Percentiles rank a stretch among this genome's conserved stretches.
phyloP scores from a whole-genome alignment of 2,113 vertebrate species.

The Thunnus thynnus region DNA sequence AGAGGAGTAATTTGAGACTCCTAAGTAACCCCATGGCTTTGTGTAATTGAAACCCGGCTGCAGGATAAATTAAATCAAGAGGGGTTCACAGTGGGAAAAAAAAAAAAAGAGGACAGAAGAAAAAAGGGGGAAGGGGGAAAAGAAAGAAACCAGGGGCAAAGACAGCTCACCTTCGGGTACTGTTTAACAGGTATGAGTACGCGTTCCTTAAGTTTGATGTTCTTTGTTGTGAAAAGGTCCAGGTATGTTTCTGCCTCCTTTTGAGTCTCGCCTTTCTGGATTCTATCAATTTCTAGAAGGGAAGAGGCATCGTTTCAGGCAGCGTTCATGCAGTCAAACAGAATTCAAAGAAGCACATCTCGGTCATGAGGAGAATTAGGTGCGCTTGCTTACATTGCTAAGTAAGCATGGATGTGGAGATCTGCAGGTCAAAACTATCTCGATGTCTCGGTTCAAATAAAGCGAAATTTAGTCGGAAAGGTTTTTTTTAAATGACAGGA shows the following conservation, averaged over 20 bases:
- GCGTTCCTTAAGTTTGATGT: slow-evolving; percentile 97
- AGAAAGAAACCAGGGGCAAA: background rate
- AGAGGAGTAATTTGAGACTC: slow-evolving; percentile 68
- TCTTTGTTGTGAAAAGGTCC: slow-evolving; percentile 98
- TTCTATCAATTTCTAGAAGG: slow-evolving; percentile 94
- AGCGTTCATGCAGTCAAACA: slow-evolving; percentile 30
- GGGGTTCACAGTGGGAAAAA: slow-evolving; percentile 3
- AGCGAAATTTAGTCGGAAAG: too few relatives aligned
- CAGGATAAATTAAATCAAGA: slow-evolving; percentile 63
- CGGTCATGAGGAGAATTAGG: background rate
- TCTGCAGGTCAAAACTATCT: background rate
- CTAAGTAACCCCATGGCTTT: slow-evolving; percentile 61
- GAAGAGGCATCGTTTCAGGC: slow-evolving; percentile 48
- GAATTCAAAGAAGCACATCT: background rate
- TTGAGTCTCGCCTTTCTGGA: slow-evolving; percentile 94
- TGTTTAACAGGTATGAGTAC: slow-evolving; percentile 98
- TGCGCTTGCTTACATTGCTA: background rate
- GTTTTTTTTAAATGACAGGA: too few relatives aligned
- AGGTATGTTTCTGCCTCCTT: slow-evolving; percentile 94
- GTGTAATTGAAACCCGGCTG: slow-evolving; percentile 66
- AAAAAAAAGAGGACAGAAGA: background rate
- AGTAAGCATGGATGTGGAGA: background rate
- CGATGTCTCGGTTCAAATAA: background rate
- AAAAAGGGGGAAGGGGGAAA: too few relatives aligned
- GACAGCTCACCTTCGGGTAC: slow-evolving; percentile 93